These are phyloP conservation scores for Palloptera scutellata DNA, from an alignment of 2,888 invertebrate genomes.

Conservation along the genomic window DNA sequence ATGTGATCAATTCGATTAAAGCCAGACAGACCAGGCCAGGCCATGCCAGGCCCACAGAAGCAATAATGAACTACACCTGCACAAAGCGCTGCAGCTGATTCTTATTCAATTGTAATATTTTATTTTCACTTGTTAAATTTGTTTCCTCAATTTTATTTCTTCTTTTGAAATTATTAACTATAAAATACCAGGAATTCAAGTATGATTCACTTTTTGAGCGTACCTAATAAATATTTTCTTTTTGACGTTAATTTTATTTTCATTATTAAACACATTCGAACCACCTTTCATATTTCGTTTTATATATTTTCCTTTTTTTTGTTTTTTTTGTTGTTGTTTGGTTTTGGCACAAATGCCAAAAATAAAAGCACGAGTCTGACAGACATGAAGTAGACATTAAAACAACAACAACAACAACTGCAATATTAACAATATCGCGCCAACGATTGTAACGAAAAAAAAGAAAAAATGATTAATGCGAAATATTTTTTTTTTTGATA, in stretches of 20 bases:
- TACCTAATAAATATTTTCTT: slow-evolving; percentile 12
- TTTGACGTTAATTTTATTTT: slow-evolving; percentile 19
- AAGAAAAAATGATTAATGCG: no score
- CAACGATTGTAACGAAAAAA: no score
- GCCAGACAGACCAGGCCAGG: no score
- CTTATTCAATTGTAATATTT: no score
- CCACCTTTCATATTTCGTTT: neutral
- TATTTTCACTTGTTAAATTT: no score
- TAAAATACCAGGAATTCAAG: neutral
- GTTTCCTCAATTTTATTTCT: no score
- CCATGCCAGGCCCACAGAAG: no score
- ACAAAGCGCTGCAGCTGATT: no score
- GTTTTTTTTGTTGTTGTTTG: neutral
- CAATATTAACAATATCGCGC: neutral
- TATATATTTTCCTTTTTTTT: no score
- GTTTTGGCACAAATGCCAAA: neutral
- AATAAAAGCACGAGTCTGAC: neutral
- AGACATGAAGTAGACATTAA: neutral
- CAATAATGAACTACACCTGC: no score
- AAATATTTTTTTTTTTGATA: no score
- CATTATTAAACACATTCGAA: slow-evolving; percentile 1
- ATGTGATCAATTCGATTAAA: neutral
- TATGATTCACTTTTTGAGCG: neutral
- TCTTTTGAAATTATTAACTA: neutral
- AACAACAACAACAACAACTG: neutral